Conservation (phyloP, 2,797 vertebrate genomes). For the Takifugu ocellatus region DNA sequence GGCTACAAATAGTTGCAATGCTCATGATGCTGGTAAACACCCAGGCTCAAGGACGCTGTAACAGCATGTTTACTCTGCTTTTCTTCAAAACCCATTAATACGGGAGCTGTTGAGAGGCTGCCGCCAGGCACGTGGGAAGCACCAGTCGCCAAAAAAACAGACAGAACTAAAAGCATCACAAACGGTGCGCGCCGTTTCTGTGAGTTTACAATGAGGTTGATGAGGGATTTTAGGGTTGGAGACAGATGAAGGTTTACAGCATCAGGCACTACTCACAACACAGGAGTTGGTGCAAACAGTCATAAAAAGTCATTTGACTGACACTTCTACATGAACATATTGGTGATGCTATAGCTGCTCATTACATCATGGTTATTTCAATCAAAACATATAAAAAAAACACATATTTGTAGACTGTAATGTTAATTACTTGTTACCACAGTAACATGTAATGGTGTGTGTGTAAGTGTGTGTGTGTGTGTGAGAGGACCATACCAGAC, state of each 20-base stretch:
- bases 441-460: background rate
- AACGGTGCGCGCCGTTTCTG: conserved; percentile 2
- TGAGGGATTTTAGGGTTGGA: conserved; percentile 25
- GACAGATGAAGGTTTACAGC: conserved; percentile 43
- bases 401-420: no score
- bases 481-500: conserved; percentile 76
- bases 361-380: no score
- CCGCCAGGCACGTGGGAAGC: conserved; percentile 17
- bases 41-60: conserved; percentile 1
- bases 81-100: conserved; percentile 16
- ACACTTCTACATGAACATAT: conserved; percentile 26
- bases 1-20: background rate
- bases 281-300: conserved; percentile 2
- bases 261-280: background rate
- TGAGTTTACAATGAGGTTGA: conserved; percentile 6
- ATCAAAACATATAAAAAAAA: no score
- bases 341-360: background rate
- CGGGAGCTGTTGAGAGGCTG: conserved; percentile 4
- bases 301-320: conserved; percentile 21
- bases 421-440: no score
- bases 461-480: background rate
- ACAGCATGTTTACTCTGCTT: conserved; percentile 12
- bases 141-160: background rate
- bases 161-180: conserved; percentile 20
- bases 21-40: conserved; percentile 5